Base-by-base conservation (phyloP, 2,888 invertebrate genomes). In the Dyspetes luteomarginatus region DNA sequence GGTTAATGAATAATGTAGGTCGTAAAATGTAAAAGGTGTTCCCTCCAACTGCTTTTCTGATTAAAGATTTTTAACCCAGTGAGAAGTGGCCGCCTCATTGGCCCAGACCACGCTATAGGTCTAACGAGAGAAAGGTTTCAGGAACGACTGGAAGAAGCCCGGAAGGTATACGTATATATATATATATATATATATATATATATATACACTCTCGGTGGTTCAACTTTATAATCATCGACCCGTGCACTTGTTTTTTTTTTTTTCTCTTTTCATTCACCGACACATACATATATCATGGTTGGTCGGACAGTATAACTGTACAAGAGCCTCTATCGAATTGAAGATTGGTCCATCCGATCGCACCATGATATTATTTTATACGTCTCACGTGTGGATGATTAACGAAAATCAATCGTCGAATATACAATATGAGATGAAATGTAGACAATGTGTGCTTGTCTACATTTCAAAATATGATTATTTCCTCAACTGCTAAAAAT, bases 61-160 rank as follows among this genome's bases (percentile, higher is more conserved):
- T 76, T 52, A 50, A 76, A 67, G 17, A 52, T n/a, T 75, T 43
- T 74, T 67, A 12, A 15, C 36, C 17, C 9, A 15, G n/a, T 9
- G 7, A 15, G 9, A 52, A 68, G 58, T 45, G 48, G 26, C 2
- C 26, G 28, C 17, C 22, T 45, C 48, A 24, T 30, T 45, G 55
- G 5, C 62, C 64, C 15, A 43, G 74, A 74, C 74, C 62, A 56
- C 30, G 41, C 72, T 36, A 36, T 50, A 30, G 43, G 73, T 81
- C 73, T 74, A 81, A 74, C 77, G 81, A 74, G 81, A 74, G 78
- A 81, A 81, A 81, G 81, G 81, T 81, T 81, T 50, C 69, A 69
- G 77, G 12, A 74, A 50, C 60, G 65, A 74, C 69, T 45, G 58
- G 43, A 65, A 60, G 56, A 58, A 74, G 74, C 77, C 81, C 81